Conservation (phyloP, 2,113 vertebrate species). For the Sphaerodactylus townsendi region DNA sequence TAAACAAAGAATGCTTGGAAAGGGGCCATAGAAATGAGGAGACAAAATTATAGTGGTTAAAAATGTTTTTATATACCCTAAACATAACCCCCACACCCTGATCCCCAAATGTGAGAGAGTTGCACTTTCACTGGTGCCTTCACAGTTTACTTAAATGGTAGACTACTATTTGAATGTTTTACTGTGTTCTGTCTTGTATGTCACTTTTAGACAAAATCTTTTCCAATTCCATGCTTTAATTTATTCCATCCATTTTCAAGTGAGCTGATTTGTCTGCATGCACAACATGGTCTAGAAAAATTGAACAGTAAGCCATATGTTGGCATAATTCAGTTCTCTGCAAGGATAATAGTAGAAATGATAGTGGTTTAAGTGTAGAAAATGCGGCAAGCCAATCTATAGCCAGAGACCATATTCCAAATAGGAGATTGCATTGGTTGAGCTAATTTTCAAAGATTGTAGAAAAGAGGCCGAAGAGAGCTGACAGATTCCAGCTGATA, state of each 20-base stretch:
- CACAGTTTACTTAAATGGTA: not conserved
- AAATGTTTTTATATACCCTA: not conserved
- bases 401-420: slow-evolving; percentile 2
- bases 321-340: slow-evolving; percentile 14
- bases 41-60: not conserved
- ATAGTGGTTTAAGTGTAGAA: not conserved
- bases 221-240: not conserved
- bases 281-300: not conserved
- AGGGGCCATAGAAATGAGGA: not conserved
- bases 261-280: slow-evolving; percentile 5
- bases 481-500: slow-evolving; percentile 6
- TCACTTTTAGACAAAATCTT: not conserved
- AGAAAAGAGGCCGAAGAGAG: slow-evolving; percentile 1
- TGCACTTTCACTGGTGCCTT: not conserved
- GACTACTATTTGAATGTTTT: not conserved
- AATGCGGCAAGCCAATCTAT: not conserved
- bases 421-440: not conserved
- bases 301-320: not conserved
- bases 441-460: slow-evolving; percentile 12
- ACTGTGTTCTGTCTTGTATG: no score
- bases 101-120: no score
- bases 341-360: slow-evolving; percentile 14
- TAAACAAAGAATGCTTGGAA: not conserved
- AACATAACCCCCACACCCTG: no score
- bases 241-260: slow-evolving; percentile 13